Evolutionary conservation across 2,888 invertebrate genomes (phyloP).

Genomic region (Standfussiana lucernea): DNA sequence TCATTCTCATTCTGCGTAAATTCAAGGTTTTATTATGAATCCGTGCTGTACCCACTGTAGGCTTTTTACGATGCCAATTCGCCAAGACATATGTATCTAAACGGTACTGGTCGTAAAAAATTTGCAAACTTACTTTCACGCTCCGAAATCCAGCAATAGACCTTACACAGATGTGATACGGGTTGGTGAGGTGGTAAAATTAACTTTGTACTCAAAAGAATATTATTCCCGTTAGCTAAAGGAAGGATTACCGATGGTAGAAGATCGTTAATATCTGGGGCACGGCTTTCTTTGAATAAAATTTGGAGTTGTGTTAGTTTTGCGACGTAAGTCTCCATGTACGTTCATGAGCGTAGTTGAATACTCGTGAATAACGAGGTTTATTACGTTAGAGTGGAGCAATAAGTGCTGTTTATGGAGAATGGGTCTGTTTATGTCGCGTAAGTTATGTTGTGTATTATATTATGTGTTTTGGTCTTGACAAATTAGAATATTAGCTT

Average conservation of each 20-base stretch:
- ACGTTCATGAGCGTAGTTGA: slow-evolving; percentile 42
- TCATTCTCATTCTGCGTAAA: slow-evolving; percentile 67
- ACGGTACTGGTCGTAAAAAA: slow-evolving; percentile 67
- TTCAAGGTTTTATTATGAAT: slow-evolving; percentile 71
- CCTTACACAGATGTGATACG: slow-evolving; percentile 33
- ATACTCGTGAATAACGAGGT: slow-evolving; percentile 38
- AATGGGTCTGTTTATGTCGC: slow-evolving; percentile 29
- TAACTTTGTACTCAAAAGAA: slow-evolving; percentile 47
- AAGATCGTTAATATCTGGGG: slow-evolving; percentile 64
- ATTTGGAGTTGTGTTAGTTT: slow-evolving; percentile 61
- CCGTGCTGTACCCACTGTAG: slow-evolving; percentile 67
- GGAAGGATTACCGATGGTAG: slow-evolving; percentile 67
- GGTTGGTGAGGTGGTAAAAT: neutral
- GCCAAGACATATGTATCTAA: slow-evolving; percentile 71
- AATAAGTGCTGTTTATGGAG: slow-evolving; percentile 33
- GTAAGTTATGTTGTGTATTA: slow-evolving; percentile 8
- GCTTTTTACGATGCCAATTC: slow-evolving; percentile 71
- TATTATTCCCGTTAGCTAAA: slow-evolving; percentile 66
- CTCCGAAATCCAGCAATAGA: neutral
- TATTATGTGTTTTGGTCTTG: neutral
- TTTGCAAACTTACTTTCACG: slow-evolving; percentile 10
- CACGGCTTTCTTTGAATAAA: slow-evolving; percentile 65
- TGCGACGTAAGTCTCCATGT: slow-evolving; percentile 31
- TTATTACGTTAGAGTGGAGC: slow-evolving; percentile 21
- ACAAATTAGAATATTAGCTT: slow-evolving; percentile 12